phyloP scores from a whole-genome alignment of 2,888 invertebrate species.

The Oithona nana region DNA sequence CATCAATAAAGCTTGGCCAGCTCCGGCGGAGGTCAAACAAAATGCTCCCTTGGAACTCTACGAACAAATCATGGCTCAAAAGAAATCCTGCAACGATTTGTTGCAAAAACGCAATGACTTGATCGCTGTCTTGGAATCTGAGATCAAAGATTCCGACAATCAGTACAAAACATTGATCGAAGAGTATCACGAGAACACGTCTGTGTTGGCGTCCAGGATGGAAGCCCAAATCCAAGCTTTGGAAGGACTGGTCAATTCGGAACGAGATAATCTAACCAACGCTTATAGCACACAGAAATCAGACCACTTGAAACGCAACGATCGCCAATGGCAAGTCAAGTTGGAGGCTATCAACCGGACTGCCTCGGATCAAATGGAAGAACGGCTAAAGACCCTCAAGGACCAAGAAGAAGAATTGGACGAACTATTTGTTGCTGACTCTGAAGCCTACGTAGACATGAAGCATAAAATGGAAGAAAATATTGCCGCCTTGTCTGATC shows the following conservation, averaged over 20 bases:
- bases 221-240: slow-evolving; percentile 6
- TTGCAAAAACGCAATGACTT: slow-evolving; percentile 9
- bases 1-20: background rate
- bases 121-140: background rate
- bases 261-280: background rate
- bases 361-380: background rate
- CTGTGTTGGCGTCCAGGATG: slow-evolving; percentile 9
- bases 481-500: slow-evolving; percentile 1
- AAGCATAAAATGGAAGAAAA: slow-evolving; percentile 10
- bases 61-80: slow-evolving; percentile 12
- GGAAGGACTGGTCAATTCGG: background rate
- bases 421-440: background rate
- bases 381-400: background rate
- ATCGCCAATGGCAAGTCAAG: background rate
- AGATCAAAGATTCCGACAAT: slow-evolving; percentile 9
- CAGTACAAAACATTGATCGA: slow-evolving; percentile 8
- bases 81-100: slow-evolving; percentile 10
- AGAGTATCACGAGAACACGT: slow-evolving; percentile 11
- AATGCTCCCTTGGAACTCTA: slow-evolving; percentile 9
- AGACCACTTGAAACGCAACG: background rate
- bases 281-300: background rate
- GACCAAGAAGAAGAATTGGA: slow-evolving; percentile 6
- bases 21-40: background rate
- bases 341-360: background rate
- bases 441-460: background rate